phyloP scores from a whole-genome alignment of 2,888 invertebrate species.

The Slavum lentiscoides region DNA sequence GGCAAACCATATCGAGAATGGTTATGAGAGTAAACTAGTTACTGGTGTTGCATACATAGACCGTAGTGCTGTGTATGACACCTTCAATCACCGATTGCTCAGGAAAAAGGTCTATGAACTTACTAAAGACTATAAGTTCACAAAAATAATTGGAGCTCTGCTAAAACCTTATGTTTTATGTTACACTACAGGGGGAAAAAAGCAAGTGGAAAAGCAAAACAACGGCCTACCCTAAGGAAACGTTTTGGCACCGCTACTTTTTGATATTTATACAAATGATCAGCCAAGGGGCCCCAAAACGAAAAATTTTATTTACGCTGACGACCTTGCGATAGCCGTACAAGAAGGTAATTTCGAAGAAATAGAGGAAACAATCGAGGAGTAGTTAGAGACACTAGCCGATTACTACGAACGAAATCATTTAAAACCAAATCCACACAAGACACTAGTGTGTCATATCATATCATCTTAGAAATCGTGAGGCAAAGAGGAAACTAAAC shows the following conservation, averaged over 20 bases:
- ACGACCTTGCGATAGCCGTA: too few species aligned
- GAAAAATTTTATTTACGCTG: constrained; percentile 1
- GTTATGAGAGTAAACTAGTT: constrained; percentile 45
- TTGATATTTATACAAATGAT: constrained; percentile 4
- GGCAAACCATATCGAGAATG: constrained; percentile 47
- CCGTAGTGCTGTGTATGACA: background rate
- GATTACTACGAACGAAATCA: too few species aligned
- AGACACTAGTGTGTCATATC: constrained; percentile 9
- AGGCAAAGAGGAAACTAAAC: constrained; percentile 10
- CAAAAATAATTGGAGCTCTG: background rate
- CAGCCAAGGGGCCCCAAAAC: background rate
- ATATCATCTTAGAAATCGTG: constrained; percentile 13
- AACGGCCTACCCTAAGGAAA: background rate
- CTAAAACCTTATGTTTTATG: too few species aligned
- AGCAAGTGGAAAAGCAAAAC: constrained; percentile 3
- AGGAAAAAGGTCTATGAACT: background rate
- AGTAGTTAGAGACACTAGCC: too few species aligned
- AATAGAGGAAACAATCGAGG: too few species aligned
- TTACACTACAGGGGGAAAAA: too few species aligned
- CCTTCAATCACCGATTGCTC: background rate
- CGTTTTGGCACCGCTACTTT: constrained; percentile 3
- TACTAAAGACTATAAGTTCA: background rate
- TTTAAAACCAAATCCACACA: constrained; percentile 8
- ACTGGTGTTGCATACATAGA: background rate
- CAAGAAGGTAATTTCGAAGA: too few species aligned